These are phyloP conservation scores for Chloroclysta siterata DNA, from an alignment of 2,888 invertebrate genomes.

Conservation along the genomic window DNA sequence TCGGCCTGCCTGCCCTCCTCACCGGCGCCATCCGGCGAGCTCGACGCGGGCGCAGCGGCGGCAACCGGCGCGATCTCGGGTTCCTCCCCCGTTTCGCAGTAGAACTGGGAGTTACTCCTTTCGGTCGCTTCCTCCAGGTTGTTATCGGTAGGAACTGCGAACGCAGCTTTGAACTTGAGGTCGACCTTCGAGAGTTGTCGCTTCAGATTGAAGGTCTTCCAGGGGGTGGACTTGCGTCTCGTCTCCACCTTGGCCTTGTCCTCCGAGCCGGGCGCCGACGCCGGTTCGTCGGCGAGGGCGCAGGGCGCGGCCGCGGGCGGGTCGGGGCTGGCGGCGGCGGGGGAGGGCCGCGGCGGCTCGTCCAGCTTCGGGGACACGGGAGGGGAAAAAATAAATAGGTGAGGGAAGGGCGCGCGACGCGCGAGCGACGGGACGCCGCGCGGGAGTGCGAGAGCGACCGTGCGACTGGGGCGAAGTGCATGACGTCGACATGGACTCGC, in stretches of 20 bases:
- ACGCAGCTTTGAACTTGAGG: constrained; percentile 89
- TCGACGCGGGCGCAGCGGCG: constrained; percentile 50
- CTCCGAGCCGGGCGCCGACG: constrained; percentile 50
- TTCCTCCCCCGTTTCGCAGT: constrained; percentile 60
- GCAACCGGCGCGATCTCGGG: constrained; percentile 44
- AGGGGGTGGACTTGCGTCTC: constrained; percentile 87
- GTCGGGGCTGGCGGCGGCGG: constrained; percentile 47
- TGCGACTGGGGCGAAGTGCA: constrained; percentile 32
- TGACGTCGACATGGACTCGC: constrained; percentile 41
- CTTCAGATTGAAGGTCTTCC: constrained; percentile 92
- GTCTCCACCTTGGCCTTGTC: constrained; percentile 71
- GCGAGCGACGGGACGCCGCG: constrained; percentile 40
- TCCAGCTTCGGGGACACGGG: constrained; percentile 68
- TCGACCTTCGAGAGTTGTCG: constrained; percentile 93
- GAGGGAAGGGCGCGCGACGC: constrained; percentile 45
- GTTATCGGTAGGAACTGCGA: constrained; percentile 77
- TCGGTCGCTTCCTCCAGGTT: constrained; percentile 62
- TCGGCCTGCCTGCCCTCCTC: constrained; percentile 42
- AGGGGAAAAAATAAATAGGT: constrained; percentile 68
- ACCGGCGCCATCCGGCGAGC: constrained; percentile 45
- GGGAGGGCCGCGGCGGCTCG: constrained; percentile 50
- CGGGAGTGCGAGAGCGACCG: constrained; percentile 23
- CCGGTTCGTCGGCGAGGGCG: constrained; percentile 34
- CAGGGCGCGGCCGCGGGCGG: constrained; percentile 39
- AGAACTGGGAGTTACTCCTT: constrained; percentile 69